phyloP scores from a whole-genome alignment of 2,797 vertebrate genomes.

The Nasua narica region DNA sequence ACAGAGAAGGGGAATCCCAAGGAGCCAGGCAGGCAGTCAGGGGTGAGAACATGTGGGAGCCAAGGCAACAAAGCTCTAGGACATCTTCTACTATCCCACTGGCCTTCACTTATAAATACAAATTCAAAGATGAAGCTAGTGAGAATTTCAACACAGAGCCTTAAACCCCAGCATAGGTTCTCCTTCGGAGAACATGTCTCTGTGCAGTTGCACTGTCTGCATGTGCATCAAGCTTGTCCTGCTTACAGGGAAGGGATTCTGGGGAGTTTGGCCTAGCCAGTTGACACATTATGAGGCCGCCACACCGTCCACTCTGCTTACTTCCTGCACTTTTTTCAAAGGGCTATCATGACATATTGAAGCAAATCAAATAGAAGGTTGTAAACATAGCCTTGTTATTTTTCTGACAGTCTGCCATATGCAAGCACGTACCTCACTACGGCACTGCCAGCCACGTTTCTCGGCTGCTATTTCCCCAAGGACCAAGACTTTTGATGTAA shows the following conservation, averaged over 20 bases:
- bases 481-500: background rate
- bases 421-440: background rate
- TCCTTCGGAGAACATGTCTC: background rate
- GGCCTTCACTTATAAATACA: background rate
- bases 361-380: background rate
- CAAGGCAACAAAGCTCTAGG: background rate
- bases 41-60: background rate
- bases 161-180: background rate
- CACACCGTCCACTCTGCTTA: background rate
- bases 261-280: background rate
- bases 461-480: background rate
- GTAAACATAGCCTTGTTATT: background rate
- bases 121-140: background rate
- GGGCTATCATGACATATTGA: background rate
- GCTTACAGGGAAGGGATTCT: background rate
- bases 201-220: background rate
- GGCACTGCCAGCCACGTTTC: background rate
- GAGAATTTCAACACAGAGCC: background rate
- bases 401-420: background rate
- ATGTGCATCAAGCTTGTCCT: background rate
- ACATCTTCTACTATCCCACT: background rate
- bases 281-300: background rate
- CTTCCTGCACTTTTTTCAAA: background rate
- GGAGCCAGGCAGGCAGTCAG: background rate
- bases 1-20: background rate